Base-by-base conservation (phyloP, 1,140 invertebrate species). In the Hermatobates lingyangjiaoensis region DNA sequence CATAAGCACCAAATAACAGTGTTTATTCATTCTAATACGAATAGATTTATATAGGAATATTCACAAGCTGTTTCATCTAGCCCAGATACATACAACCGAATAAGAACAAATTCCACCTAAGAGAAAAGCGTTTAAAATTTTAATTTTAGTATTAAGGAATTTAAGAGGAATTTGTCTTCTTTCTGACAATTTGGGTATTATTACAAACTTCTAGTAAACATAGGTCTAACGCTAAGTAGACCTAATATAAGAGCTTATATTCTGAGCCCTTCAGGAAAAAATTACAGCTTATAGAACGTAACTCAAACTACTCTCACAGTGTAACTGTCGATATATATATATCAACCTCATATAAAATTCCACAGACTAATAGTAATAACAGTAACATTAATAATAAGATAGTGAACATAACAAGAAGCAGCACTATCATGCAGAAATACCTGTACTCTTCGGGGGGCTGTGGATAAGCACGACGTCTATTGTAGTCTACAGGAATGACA, bases 401-500 rank as follows among this genome's bases (percentile, higher is more conserved):
- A 44, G 20, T 5, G 15, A 24, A 3, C 21, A 20, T 23, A 27
- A 23, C 10, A 10, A 14, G 14, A 7, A 44, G 21, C 10, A 44
- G 21, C n/a, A n/a, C n/a, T n/a, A n/a, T n/a, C n/a, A n/a, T n/a
- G n/a, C n/a, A 27, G 3, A 5, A 27, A 24, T 53, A 60, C 59
- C 56, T 57, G 42, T 60, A 60, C 30, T 60, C 56, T 51, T 60
- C 56, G 28, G 57, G 59, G 5, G 57, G 59, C 18, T 57, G 56
- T 38, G 54, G 54, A 27, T 54, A 60, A n/a, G 51, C 56, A 27
- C 53, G 34, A 25, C 55, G 55, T 39, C 59, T 54, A 27, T 56
- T 50, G 55, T 56, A 60, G 12, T 60, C 59, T 20, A 60, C 51
- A n/a, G 59, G 57, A 51, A 60, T 57, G n/a, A 60, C 55, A 10